These are phyloP conservation scores for Hormaphis cornu DNA, from an alignment of 1,140 invertebrate genomes.

Conservation along the genomic window DNA sequence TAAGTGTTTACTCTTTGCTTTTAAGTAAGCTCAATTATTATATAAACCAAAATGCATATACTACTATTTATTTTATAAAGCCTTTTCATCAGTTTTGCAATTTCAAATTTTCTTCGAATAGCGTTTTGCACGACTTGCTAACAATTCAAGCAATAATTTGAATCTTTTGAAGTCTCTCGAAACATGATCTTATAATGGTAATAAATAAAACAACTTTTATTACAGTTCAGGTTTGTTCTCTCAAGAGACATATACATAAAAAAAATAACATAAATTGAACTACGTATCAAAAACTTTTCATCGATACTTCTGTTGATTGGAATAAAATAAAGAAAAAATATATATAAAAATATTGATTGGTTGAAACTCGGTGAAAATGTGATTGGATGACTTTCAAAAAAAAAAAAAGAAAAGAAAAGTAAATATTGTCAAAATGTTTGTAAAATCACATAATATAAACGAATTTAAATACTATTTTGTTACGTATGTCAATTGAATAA, in stretches of 20 bases:
- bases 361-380: too few relatives aligned
- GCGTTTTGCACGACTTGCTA: background rate
- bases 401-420: too few relatives aligned
- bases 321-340: background rate
- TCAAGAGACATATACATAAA: background rate
- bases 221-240: background rate
- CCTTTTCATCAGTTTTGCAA: background rate
- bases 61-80: background rate
- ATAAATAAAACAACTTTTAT: conserved; percentile 14
- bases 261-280: conserved; percentile 7
- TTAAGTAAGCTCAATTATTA: background rate
- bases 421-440: too few relatives aligned
- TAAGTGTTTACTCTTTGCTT: too few relatives aligned
- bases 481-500: too few relatives aligned
- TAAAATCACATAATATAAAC: too few relatives aligned
- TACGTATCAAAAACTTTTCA: conserved; percentile 5
- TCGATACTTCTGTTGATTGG: background rate
- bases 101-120: background rate
- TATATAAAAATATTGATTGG: background rate
- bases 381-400: too few relatives aligned
- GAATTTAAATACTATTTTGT: too few relatives aligned
- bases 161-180: background rate
- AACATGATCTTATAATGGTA: background rate
- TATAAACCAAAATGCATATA: background rate
- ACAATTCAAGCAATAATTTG: background rate